These are phyloP conservation scores for Phanerotoma sp. DNA, from an alignment of 2,888 invertebrate species.

Conservation along the genomic window DNA sequence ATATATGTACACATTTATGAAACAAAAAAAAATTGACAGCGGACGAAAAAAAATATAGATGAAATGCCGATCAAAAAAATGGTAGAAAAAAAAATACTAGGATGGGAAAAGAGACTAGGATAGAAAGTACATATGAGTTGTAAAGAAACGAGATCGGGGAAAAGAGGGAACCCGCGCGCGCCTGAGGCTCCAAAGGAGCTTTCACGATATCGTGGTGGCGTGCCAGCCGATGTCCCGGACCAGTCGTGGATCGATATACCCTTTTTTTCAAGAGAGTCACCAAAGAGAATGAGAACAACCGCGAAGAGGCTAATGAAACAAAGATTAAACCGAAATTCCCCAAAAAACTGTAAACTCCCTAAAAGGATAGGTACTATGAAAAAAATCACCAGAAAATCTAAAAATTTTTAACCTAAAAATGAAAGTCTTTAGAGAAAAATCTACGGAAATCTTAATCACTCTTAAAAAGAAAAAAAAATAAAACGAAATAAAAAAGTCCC, in stretches of 20 bases:
- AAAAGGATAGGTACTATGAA: too few species aligned
- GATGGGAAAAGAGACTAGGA: slow-evolving; percentile 7
- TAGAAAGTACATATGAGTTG: not conserved
- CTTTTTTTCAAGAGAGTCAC: slow-evolving; percentile 44
- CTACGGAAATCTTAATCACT: too few species aligned
- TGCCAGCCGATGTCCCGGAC: slow-evolving; percentile 50
- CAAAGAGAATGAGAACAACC: not conserved
- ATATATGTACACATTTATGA: not conserved
- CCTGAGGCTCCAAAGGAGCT: slow-evolving; percentile 31
- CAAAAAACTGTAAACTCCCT: too few species aligned
- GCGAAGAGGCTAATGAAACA: not conserved
- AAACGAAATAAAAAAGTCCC: too few species aligned
- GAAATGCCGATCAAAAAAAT: slow-evolving; percentile 2
- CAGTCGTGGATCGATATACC: slow-evolving; percentile 51
- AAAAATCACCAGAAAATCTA: too few species aligned
- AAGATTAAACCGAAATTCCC: too few species aligned
- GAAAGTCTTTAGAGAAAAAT: too few species aligned
- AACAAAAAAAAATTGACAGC: not conserved
- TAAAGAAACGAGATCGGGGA: slow-evolving; percentile 12
- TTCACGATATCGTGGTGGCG: slow-evolving; percentile 46
- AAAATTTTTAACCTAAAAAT: too few species aligned
- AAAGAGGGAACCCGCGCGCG: slow-evolving; percentile 27
- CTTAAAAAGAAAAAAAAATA: too few species aligned
- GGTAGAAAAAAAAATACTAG: not conserved
- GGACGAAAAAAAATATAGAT: not conserved